A percentile compares a stretch with the other conserved stretches of the same genome.
phyloP scores from a whole-genome alignment of 2,888 invertebrate species.

The Meta bourneti region DNA sequence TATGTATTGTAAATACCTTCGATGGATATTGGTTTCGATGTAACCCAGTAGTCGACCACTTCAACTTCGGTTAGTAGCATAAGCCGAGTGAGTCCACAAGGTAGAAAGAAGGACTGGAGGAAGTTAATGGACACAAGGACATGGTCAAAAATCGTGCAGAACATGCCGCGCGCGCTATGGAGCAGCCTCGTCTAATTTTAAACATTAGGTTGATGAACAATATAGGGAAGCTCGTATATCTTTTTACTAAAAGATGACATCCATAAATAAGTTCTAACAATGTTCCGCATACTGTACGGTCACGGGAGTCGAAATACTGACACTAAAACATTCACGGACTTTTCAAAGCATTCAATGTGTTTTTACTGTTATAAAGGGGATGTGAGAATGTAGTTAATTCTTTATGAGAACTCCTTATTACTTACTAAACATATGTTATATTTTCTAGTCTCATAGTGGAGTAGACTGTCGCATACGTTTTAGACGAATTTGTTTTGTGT shows the following conservation, averaged over 20 bases:
- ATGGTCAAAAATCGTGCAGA: neutral
- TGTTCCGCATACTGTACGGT: neutral
- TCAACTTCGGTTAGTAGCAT: neutral
- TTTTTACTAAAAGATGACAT: neutral
- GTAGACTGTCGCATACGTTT: no score
- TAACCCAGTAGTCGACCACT: neutral
- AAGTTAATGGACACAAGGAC: neutral
- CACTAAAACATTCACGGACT: no score
- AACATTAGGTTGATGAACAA: neutral
- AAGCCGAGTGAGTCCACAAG: neutral
- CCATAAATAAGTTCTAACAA: neutral
- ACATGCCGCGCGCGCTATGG: neutral
- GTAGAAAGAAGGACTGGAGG: neutral
- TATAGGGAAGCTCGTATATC: neutral
- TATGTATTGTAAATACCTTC: neutral
- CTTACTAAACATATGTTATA: no score
- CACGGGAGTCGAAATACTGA: neutral
- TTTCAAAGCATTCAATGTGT: no score
- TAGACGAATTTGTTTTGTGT: no score
- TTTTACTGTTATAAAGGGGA: no score
- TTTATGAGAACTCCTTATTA: no score
- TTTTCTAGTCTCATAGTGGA: no score
- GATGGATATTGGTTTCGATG: neutral
- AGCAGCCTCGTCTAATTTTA: neutral
- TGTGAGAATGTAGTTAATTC: no score